phyloP scores from a whole-genome alignment of 2,113 vertebrate genomes.

The Shinisaurus crocodilurus region DNA sequence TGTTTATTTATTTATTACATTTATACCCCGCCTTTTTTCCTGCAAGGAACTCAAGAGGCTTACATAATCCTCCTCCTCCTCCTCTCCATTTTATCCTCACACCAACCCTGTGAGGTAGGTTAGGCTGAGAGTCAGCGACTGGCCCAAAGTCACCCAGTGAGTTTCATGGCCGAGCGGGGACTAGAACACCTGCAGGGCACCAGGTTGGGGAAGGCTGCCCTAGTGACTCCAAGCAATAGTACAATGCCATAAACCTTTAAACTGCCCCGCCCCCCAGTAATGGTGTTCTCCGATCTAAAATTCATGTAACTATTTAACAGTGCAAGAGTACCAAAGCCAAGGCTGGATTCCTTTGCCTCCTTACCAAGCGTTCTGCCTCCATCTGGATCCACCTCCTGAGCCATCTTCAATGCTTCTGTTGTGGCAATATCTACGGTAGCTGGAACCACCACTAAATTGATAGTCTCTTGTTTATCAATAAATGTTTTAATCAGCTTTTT shows the following conservation, averaged over 20 bases:
- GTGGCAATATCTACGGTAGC: slow-evolving; percentile 86
- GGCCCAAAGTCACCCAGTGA: too few relatives aligned
- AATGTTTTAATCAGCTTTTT: slow-evolving; percentile 80
- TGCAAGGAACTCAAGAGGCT: too few relatives aligned
- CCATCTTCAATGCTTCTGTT: slow-evolving; percentile 86
- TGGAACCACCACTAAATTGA: slow-evolving; percentile 84
- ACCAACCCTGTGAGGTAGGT: too few relatives aligned
- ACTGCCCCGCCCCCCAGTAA: too few relatives aligned
- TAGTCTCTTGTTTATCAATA: slow-evolving; percentile 82
- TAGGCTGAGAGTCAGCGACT: too few relatives aligned
- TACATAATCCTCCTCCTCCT: too few relatives aligned
- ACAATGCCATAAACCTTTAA: neutral
- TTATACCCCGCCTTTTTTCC: too few relatives aligned
- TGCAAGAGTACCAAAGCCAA: neutral
- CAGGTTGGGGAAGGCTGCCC: neutral
- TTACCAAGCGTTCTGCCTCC: slow-evolving; percentile 84
- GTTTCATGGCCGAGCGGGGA: too few relatives aligned
- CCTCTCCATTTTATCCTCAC: too few relatives aligned
- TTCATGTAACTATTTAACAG: neutral
- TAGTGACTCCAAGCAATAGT: neutral
- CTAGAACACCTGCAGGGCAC: too few relatives aligned
- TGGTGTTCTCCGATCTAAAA: neutral
- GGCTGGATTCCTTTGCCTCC: slow-evolving; percentile 3
- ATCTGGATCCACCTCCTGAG: slow-evolving; percentile 78
- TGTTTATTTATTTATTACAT: too few relatives aligned